These are phyloP conservation scores for Hemibagrus wyckioides DNA, from an alignment of 2,113 vertebrate genomes.

Conservation along the genomic window DNA sequence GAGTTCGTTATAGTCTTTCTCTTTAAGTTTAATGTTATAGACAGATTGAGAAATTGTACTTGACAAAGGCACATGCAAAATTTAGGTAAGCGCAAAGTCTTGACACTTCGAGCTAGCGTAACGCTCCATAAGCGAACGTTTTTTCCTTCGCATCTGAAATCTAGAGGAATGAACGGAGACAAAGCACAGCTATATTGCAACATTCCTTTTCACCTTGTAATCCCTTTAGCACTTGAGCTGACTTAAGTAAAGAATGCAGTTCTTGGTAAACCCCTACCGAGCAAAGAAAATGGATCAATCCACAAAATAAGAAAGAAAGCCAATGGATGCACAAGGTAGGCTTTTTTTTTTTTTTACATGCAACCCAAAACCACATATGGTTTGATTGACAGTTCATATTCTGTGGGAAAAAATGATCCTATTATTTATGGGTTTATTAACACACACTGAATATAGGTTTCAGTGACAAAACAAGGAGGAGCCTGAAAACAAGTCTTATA, in stretches of 20 bases:
- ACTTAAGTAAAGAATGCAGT: conserved; percentile 65
- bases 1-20: neutral
- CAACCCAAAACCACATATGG: neutral
- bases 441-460: neutral
- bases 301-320: neutral
- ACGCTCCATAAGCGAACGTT: too few species aligned
- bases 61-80: neutral
- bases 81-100: neutral
- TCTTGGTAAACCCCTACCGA: conserved; percentile 48
- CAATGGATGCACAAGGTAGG: neutral
- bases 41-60: neutral
- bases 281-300: neutral
- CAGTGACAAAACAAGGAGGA: too few species aligned
- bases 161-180: conserved; percentile 31
- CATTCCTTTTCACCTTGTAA: conserved; percentile 69
- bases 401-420: conserved; percentile 8
- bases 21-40: neutral
- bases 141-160: conserved; percentile 22
- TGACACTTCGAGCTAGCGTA: too few species aligned
- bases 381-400: conserved; percentile 4
- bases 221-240: conserved; percentile 73
- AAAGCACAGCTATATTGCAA: conserved; percentile 64
- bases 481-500: neutral
- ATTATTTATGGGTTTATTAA: conserved; percentile 3
- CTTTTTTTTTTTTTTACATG: neutral